phyloP scores from a whole-genome alignment of 2,113 vertebrate species.

The Drymodes brunneopygia region DNA sequence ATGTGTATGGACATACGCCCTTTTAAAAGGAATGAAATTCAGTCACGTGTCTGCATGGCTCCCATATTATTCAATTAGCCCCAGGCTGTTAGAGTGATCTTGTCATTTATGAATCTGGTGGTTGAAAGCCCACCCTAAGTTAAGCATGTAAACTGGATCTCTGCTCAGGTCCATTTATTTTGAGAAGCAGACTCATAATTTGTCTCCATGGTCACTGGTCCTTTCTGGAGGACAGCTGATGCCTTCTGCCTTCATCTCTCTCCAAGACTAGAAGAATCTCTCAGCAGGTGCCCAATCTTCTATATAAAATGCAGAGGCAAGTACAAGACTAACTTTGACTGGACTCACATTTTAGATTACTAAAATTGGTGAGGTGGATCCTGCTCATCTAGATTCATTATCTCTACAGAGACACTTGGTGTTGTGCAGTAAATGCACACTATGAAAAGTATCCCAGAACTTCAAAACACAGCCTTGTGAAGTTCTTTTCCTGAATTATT shows the following conservation, averaged over 20 bases:
- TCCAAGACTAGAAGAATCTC: not conserved
- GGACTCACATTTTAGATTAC: not conserved
- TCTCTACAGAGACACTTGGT: accelerated
- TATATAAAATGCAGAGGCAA: not conserved
- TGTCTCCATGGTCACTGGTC: not conserved
- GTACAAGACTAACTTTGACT: not conserved
- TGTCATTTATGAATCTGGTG: not conserved
- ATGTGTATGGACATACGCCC: not conserved
- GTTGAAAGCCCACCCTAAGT: not conserved
- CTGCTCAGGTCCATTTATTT: not conserved
- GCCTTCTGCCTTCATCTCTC: not conserved
- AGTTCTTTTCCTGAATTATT: not conserved
- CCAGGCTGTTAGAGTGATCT: not conserved
- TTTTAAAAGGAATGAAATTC: not conserved
- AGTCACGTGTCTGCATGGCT: not conserved
- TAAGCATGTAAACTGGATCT: not conserved
- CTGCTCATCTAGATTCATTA: not conserved
- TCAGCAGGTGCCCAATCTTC: not conserved
- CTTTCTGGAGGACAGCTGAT: not conserved
- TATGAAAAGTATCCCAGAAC: not conserved
- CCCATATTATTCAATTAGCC: not conserved
- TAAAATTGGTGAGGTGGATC: not conserved
- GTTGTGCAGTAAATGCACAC: not conserved
- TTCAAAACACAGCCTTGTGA: not conserved
- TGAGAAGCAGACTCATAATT: not conserved